Percentiles rank a stretch among this genome's conserved stretches.
phyloP scores from a whole-genome alignment of 2,888 invertebrate genomes.

The Glaucopsyche alexis region DNA sequence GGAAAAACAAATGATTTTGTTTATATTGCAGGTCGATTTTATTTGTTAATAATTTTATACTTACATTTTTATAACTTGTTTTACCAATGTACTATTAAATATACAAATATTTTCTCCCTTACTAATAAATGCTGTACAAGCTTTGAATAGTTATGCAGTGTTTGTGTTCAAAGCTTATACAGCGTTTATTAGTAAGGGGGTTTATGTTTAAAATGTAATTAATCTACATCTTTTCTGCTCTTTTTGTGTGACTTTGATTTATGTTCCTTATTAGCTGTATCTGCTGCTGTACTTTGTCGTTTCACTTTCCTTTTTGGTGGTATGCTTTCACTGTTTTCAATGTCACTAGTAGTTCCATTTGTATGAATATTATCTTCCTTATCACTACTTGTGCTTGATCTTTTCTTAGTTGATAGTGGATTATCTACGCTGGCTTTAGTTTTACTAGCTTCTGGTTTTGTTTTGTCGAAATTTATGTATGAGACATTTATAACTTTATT shows the following conservation, averaged over 20 bases:
- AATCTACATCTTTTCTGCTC: slow-evolving; percentile 52
- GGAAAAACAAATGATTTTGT: not conserved
- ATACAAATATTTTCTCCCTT: too few relatives aligned
- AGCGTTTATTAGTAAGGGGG: too few relatives aligned
- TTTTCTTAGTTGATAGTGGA: slow-evolving; percentile 44
- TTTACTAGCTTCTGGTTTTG: slow-evolving; percentile 51
- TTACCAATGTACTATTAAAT: too few relatives aligned
- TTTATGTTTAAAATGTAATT: slow-evolving; percentile 29
- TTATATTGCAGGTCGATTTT: not conserved
- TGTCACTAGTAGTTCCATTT: slow-evolving; percentile 41
- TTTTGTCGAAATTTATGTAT: slow-evolving; percentile 70
- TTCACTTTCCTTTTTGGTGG: slow-evolving; percentile 52
- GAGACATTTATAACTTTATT: slow-evolving; percentile 53
- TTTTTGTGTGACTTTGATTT: slow-evolving; percentile 54
- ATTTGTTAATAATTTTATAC: not conserved
- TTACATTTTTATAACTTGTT: not conserved
- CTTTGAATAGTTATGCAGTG: too few relatives aligned
- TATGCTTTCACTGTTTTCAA: slow-evolving; percentile 45
- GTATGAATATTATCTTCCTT: slow-evolving; percentile 42
- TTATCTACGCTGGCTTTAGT: slow-evolving; percentile 56
- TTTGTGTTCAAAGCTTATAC: too few relatives aligned
- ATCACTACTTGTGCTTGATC: slow-evolving; percentile 41
- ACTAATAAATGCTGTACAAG: too few relatives aligned
- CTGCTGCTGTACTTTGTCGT: slow-evolving; percentile 52
- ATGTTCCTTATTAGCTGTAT: slow-evolving; percentile 48